A percentile compares a stretch with the other conserved stretches of the same genome.
Evolutionary conservation across 2,113 vertebrate species (phyloP).

Genomic region (Eulacestoma nigropectus): DNA sequence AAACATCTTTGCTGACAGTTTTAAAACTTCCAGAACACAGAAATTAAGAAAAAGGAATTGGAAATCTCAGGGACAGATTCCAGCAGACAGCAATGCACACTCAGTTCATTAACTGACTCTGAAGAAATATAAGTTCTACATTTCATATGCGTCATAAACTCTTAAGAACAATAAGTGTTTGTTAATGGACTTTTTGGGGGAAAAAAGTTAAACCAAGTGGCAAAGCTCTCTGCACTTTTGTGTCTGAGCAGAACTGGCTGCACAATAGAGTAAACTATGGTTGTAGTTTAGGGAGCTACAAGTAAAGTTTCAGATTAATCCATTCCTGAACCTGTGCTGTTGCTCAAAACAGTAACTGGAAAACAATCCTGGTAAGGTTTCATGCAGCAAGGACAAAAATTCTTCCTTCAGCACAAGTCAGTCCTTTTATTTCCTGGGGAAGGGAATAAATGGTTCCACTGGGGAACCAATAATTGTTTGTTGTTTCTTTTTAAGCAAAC

Average conservation of each 20-base stretch:
- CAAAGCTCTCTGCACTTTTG: neutral
- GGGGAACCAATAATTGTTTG: neutral
- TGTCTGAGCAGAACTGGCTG: neutral
- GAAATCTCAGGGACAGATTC: neutral
- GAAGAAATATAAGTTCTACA: neutral
- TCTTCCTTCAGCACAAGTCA: neutral
- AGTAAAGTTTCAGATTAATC: neutral
- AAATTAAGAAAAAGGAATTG: neutral
- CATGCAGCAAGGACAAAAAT: neutral
- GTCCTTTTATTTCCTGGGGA: neutral
- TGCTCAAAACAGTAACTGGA: neutral
- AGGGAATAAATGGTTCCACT: neutral
- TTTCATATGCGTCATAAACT: neutral
- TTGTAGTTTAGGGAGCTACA: neutral
- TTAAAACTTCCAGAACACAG: neutral
- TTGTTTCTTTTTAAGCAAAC: neutral
- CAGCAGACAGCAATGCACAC: neutral
- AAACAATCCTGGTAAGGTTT: neutral
- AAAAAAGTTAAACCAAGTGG: neutral
- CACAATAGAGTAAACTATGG: neutral
- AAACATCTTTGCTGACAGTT: neutral
- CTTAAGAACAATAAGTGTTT: neutral
- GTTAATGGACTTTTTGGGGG: neutral
- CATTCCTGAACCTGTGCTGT: neutral
- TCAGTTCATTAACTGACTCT: neutral